Conservation (phyloP, 2,113 vertebrate genomes). For the Steatornis caripensis region DNA sequence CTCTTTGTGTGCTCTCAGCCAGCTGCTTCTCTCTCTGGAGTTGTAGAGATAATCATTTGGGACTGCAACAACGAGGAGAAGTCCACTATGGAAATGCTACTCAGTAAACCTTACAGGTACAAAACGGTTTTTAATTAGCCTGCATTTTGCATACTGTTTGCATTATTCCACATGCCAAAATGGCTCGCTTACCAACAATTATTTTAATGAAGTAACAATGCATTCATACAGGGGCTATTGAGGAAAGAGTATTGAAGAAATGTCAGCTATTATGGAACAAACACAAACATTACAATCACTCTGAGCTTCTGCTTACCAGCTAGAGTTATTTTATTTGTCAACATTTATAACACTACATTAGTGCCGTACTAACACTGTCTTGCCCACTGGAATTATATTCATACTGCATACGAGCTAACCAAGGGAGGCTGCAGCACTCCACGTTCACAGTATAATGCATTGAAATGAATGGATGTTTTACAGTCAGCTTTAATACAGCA, state of each 20-base stretch:
- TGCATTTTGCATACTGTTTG: background rate
- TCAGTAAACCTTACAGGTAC: background rate
- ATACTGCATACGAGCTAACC: background rate
- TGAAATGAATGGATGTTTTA: background rate
- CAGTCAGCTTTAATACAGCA: background rate
- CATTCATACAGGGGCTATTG: background rate
- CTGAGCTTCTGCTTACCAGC: background rate
- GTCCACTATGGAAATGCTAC: background rate
- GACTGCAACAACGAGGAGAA: background rate
- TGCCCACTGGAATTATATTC: background rate
- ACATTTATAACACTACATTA: background rate
- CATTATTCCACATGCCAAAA: background rate
- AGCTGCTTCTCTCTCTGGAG: background rate
- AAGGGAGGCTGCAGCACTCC: background rate
- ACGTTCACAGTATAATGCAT: background rate
- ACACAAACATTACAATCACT: background rate
- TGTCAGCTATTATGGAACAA: background rate
- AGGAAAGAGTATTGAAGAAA: background rate
- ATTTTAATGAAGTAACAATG: background rate
- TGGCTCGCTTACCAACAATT: background rate
- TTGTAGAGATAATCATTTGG: background rate
- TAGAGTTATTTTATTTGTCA: slow-evolving; percentile 19
- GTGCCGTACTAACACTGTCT: background rate
- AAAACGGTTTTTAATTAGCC: background rate
- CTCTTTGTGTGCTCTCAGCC: background rate